Conservation (phyloP, 1,140 invertebrate species). For the Pectinophora gossypiella region DNA sequence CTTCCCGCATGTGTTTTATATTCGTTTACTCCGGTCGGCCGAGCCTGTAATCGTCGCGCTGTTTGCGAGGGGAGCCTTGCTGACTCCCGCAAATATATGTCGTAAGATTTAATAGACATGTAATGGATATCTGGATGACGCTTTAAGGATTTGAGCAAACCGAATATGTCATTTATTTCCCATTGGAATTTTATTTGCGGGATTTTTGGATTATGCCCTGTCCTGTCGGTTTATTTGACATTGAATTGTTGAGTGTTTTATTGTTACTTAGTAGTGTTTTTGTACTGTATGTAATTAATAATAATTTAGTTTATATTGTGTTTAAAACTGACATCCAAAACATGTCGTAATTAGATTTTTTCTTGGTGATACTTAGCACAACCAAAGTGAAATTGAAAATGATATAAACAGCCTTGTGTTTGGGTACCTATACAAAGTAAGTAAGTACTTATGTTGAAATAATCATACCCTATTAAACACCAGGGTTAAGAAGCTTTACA, state of each 20-base stretch:
- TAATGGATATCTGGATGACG: slow-evolving; percentile 75
- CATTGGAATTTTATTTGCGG: slow-evolving; percentile 71
- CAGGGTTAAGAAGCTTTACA: too few species aligned
- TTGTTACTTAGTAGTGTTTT: neutral
- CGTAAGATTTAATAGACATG: slow-evolving; percentile 75
- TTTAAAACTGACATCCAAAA: too few species aligned
- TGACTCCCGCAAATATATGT: slow-evolving; percentile 73
- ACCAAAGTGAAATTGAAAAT: too few species aligned
- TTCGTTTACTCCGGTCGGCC: slow-evolving; percentile 71
- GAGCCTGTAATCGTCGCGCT: slow-evolving; percentile 66
- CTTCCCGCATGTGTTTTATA: slow-evolving; percentile 73
- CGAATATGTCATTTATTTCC: slow-evolving; percentile 70
- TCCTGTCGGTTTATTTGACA: slow-evolving; percentile 36
- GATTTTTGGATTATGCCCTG: slow-evolving; percentile 57
- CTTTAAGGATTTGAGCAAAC: slow-evolving; percentile 76
- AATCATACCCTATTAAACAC: too few species aligned
- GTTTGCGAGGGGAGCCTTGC: slow-evolving; percentile 70
- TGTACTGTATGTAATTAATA: too few species aligned
- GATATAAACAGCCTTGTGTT: too few species aligned
- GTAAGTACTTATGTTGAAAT: too few species aligned
- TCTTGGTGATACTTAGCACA: too few species aligned
- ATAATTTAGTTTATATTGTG: too few species aligned
- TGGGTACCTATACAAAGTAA: too few species aligned
- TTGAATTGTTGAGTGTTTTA: slow-evolving; percentile 20
- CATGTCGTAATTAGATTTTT: too few species aligned